Evolutionary conservation across 2,113 vertebrate species (phyloP).

Genomic region (Arvicanthis niloticus): DNA sequence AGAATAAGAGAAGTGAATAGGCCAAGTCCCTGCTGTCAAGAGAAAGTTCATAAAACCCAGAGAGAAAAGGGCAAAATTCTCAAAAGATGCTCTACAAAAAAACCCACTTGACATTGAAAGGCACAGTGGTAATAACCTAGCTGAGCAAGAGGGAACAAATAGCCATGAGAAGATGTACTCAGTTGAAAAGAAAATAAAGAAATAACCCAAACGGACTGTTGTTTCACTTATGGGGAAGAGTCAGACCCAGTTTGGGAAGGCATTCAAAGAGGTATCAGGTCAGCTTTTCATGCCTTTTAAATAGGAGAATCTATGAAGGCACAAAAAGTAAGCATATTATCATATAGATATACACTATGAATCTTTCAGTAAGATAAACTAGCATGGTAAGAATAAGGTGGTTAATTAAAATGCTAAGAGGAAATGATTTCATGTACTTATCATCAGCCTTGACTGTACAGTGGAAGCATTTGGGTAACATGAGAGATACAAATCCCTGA

Average conservation of each 20-base stretch:
- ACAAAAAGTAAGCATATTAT: background rate
- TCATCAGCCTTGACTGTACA: background rate
- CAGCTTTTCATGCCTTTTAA: background rate
- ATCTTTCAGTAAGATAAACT: background rate
- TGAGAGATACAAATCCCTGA: background rate
- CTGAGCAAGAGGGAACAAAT: background rate
- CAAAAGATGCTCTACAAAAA: constrained; percentile 45
- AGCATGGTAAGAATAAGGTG: background rate
- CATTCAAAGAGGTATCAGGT: background rate
- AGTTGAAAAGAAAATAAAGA: background rate
- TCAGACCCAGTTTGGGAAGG: background rate
- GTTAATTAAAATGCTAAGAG: background rate
- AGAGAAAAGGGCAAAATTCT: constrained; percentile 9
- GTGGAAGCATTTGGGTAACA: background rate
- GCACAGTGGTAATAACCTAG: background rate
- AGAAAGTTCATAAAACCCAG: constrained; percentile 43
- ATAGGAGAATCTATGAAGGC: background rate
- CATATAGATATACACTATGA: background rate
- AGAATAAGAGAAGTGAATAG: constrained; percentile 59
- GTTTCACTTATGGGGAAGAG: background rate
- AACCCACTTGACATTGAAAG: constrained; percentile 49
- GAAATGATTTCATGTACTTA: background rate
- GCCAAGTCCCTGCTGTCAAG: constrained; percentile 29
- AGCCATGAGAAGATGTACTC: background rate
- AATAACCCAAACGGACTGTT: background rate